Evolutionary conservation across 2,888 invertebrate species (phyloP).

Genomic region (Magallana nippona): DNA sequence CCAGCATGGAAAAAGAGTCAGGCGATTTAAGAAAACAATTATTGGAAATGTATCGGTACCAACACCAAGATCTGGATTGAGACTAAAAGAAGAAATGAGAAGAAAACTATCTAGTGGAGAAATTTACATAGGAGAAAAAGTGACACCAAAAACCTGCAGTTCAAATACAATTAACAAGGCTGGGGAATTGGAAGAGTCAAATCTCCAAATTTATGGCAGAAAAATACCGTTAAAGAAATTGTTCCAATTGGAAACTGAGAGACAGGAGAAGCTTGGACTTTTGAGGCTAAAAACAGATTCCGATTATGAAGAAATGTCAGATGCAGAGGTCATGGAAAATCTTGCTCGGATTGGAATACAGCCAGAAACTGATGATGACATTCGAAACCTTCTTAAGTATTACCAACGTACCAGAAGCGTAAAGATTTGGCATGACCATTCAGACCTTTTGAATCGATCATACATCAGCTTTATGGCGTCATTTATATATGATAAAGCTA

Average conservation of each 20-base stretch:
- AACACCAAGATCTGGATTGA: not conserved
- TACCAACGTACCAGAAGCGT: not conserved
- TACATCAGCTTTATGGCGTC: constrained; percentile 33
- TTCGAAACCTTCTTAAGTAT: not conserved
- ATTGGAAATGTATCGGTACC: not conserved
- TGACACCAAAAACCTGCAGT: not conserved
- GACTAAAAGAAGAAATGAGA: not conserved
- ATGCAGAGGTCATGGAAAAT: no score
- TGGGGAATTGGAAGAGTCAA: not conserved
- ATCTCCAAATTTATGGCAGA: not conserved
- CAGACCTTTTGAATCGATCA: constrained; percentile 28
- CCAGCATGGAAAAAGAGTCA: not conserved
- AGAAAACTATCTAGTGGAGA: not conserved
- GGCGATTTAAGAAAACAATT: not conserved
- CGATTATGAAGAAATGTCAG: not conserved
- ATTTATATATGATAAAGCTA: constrained; percentile 31
- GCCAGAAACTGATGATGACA: no score
- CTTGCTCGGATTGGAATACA: no score
- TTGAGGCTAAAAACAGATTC: not conserved
- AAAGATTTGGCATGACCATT: constrained; percentile 41
- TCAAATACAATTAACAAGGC: not conserved
- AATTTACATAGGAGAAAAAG: constrained; percentile 35
- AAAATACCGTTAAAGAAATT: not conserved
- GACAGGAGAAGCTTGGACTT: constrained; percentile 18
- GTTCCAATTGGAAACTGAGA: not conserved